Base-by-base conservation (phyloP, 2,113 vertebrate species). In the Corythornis cristatus region DNA sequence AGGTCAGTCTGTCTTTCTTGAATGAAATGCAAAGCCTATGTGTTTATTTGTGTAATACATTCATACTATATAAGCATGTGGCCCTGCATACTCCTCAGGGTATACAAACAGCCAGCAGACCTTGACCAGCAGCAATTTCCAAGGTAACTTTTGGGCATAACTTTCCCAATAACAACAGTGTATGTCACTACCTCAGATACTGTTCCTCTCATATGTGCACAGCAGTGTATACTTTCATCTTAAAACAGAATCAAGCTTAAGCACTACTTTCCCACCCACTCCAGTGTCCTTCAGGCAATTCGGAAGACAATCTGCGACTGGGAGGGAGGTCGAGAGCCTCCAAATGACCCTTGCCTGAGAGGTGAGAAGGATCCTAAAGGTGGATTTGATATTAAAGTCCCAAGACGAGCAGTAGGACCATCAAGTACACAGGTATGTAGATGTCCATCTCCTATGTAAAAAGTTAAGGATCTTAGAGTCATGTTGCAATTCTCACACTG, bases 321-420 rank as follows among this genome's bases (percentile, higher is more conserved):
- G 99, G 99, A 99, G 43, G 99, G 98, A 53, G 99, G 98, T 23
- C 98, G 99, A 54, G 99, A 99, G 90, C 99, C 99, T 65, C 99
- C 99, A 46, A 99, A 99, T 70, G 99, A 99, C 97, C 99, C 99
- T 15, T 99, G 99, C 88, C 97, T 99, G 96, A 98, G 99, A 97
- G 99, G 99, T 12, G 99, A 99, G 96, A 99, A 99, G 96, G 99
- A 99, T 95, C 99, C 99, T 22, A 99, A 99, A 96, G 99, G 99
- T 18, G 99, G 99, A 71, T 99, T 99, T 94, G 99, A 99, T 95
- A 99, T 99, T 89, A 99, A 99, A 97, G 99, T 99, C 80, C 99
- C 99, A 75, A 98, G 99, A 40, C 98, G 99, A 90, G 98, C 99
- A 4, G 99, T 99, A 26, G 99, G 99, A n/a, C 99, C 99, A 16